Evolutionary conservation across 2,888 invertebrate species (phyloP).

Genomic region (Chaitophorus viminalis): DNA sequence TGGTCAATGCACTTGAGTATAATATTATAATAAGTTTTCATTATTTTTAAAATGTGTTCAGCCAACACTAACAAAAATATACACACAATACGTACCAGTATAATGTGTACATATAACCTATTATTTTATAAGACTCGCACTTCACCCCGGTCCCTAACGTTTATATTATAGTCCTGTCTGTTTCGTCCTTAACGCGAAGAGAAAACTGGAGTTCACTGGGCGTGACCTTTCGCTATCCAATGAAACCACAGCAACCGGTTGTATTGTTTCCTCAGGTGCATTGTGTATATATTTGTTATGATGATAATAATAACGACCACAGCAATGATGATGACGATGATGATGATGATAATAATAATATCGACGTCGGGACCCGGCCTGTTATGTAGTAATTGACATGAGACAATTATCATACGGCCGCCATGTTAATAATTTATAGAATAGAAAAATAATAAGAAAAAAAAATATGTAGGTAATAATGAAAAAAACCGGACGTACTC

Average conservation of each 20-base stretch:
- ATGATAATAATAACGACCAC: constrained; percentile 19
- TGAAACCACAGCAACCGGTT: constrained; percentile 57
- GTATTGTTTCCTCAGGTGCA: constrained; percentile 59
- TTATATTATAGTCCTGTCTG: background rate
- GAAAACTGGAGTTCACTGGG: constrained; percentile 60
- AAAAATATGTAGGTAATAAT: constrained; percentile 38
- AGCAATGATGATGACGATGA: constrained; percentile 1
- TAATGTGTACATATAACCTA: no score
- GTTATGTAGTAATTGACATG: constrained; percentile 53
- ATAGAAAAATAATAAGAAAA: constrained; percentile 52
- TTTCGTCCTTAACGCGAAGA: constrained; percentile 45
- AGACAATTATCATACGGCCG: constrained; percentile 57
- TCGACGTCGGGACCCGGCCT: constrained; percentile 53
- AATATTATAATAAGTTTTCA: background rate
- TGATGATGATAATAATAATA: constrained; percentile 56
- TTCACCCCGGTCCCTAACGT: background rate
- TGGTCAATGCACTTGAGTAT: no score
- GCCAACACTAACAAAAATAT: background rate
- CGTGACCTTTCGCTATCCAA: constrained; percentile 51
- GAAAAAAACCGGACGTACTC: constrained; percentile 56
- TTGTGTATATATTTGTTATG: constrained; percentile 20
- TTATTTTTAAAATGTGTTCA: background rate
- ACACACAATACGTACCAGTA: no score
- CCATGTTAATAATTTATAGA: constrained; percentile 57
- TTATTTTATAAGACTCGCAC: background rate